Base-by-base conservation (phyloP, 2,113 vertebrate species). In the Apteryx owenii region DNA sequence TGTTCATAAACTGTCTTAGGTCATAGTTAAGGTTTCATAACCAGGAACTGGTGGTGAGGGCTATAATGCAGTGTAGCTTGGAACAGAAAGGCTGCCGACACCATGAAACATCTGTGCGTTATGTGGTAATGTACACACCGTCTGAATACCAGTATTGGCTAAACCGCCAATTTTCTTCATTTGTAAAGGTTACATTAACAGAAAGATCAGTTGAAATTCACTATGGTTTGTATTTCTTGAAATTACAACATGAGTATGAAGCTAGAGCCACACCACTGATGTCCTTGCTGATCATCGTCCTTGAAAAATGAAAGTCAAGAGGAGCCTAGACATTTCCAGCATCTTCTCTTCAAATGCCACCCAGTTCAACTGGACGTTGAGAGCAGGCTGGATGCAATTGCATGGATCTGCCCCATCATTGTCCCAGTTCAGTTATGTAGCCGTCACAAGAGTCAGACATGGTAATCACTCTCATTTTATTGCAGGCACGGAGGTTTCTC, bases 341-440 rank as follows among this genome's bases (percentile, higher is more conserved):
- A n/a, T 14, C 19, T 66, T 12, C 12, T 68, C 31, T 71, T 58
- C 40, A 23, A 60, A 33, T 65, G 19, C 31, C 7, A 13, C 13
- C 18, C 22, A 0, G 0, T 61, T 33, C 40, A 51, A 38, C 46
- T 64, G 0, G 2, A 12, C 9, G 3, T 4, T 14, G 60, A 77
- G 60, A 58, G 36, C 15, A 53, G 60, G 18, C 4, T 29, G 40
- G 82, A 7, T n/a, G 12, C 11, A 48, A 2, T 29, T 25, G 20
- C 36, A 9, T 18, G 36, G 33, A 8, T 79, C 61, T 93, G 78
- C 29, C 51, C 56, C 46, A 5, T 21, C 7, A 1, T 8, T 3
- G 51, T 38, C 48, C 22, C 17, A 6, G 1, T 0, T 15, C 48
- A 28, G 15, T 14, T 44, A 31, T 2, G 40, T 2, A 13, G 36